These are phyloP conservation scores for Orientallactaga bullata DNA, from an alignment of 2,113 vertebrate genomes.

Conservation along the genomic window DNA sequence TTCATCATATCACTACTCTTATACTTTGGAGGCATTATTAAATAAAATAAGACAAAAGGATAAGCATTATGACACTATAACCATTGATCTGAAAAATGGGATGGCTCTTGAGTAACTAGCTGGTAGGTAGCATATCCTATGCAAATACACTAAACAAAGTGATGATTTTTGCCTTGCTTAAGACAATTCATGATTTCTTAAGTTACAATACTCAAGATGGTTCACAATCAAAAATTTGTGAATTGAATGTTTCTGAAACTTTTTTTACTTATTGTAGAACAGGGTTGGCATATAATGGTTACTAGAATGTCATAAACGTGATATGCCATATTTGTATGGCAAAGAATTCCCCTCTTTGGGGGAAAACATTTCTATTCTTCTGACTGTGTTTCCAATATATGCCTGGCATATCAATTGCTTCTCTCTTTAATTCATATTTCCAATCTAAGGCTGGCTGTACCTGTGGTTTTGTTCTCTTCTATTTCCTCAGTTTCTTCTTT, in stretches of 20 bases:
- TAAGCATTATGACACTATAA: not conserved
- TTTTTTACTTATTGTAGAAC: not conserved
- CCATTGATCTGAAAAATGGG: not conserved
- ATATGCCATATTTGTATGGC: not conserved
- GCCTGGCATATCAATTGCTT: not conserved
- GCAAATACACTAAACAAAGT: too few species aligned
- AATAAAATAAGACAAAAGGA: not conserved
- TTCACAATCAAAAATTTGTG: not conserved
- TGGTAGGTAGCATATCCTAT: too few species aligned
- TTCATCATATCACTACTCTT: not conserved
- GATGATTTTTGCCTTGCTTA: too few species aligned
- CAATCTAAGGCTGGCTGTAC: not conserved
- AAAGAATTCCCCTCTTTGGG: not conserved
- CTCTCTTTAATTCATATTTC: not conserved
- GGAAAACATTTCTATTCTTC: not conserved
- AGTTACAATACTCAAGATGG: too few species aligned
- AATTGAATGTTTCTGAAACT: not conserved
- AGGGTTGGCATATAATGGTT: not conserved
- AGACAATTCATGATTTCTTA: not conserved
- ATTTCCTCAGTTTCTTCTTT: not conserved
- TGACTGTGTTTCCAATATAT: not conserved
- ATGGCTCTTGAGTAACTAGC: not conserved
- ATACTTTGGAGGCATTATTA: not conserved
- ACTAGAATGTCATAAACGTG: not conserved
- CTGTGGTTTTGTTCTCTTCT: not conserved